Percentiles rank a stretch among this genome's conserved stretches.
Evolutionary conservation across 2,113 vertebrate species (phyloP).

Genomic region (Gymnobelideus leadbeateri): DNA sequence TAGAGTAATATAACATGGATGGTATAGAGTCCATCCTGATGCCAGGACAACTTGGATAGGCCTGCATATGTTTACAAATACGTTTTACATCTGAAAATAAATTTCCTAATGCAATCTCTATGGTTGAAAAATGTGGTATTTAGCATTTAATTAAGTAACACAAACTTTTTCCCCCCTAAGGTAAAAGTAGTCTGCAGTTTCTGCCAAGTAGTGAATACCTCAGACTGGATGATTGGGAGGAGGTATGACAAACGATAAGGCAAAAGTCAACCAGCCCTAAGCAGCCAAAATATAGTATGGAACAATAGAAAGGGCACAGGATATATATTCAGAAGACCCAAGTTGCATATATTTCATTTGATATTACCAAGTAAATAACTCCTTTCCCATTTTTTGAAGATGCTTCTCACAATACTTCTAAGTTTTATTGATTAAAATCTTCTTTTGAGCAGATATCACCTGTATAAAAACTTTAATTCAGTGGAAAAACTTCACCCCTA

Average conservation of each 20-base stretch:
- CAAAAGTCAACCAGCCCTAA: background rate
- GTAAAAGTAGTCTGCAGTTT: background rate
- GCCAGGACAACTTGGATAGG: conserved; percentile 19
- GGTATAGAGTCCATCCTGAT: background rate
- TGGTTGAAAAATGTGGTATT: background rate
- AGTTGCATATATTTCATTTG: background rate
- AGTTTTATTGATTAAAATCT: background rate
- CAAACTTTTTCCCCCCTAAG: background rate
- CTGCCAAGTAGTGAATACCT: background rate
- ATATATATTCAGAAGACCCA: background rate
- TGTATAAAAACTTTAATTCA: background rate
- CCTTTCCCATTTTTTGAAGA: background rate
- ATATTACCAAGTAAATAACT: background rate
- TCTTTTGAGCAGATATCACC: background rate
- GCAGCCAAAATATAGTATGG: background rate
- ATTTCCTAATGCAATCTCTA: background rate
- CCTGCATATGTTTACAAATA: conserved; percentile 30
- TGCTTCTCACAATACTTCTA: background rate
- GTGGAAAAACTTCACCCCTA: background rate
- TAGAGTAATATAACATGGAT: conserved; percentile 15
- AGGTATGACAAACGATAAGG: background rate
- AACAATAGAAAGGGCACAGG: background rate
- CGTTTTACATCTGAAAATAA: background rate
- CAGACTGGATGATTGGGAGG: background rate
- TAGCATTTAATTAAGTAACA: conserved; percentile 1